Conservation (phyloP, 2,797 vertebrate species). For the Pachyuromys duprasi region DNA sequence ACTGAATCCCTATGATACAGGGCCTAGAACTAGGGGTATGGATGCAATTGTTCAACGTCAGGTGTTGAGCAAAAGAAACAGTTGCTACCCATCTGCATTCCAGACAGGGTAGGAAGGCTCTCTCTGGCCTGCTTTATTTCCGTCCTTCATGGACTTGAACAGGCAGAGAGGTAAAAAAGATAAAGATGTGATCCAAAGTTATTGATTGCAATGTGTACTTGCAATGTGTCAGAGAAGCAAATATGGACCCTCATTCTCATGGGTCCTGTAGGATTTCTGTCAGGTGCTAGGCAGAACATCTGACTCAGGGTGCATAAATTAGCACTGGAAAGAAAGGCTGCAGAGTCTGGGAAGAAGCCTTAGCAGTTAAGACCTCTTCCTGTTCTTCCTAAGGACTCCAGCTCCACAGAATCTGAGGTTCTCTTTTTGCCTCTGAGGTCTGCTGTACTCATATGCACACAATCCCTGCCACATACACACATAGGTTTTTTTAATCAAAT, state of each 20-base stretch:
- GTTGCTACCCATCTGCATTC: not conserved
- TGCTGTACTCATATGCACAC: not conserved
- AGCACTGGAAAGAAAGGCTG: not conserved
- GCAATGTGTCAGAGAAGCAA: constrained; percentile 11
- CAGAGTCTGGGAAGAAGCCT: not conserved
- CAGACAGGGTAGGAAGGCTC: not conserved
- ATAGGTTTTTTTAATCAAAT: not conserved
- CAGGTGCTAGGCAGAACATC: not conserved
- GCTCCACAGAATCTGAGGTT: not conserved
- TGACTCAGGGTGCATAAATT: not conserved
- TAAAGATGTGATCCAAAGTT: not conserved
- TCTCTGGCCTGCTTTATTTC: not conserved
- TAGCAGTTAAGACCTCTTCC: not conserved
- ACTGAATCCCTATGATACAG: not conserved
- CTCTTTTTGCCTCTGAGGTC: not conserved
- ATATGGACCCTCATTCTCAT: not conserved
- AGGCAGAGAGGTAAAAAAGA: constrained; percentile 23
- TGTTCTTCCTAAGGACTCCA: not conserved
- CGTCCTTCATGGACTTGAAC: not conserved
- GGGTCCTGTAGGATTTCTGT: not conserved
- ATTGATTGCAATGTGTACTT: constrained; percentile 4
- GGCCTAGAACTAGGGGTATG: not conserved
- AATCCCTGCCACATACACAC: not conserved
- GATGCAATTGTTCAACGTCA: not conserved
- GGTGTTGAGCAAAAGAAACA: not conserved